A percentile compares a stretch with the other conserved stretches of the same genome.
Evolutionary conservation across 1,140 invertebrate species (phyloP).

Genomic region (Cyphomyrmex costatus): DNA sequence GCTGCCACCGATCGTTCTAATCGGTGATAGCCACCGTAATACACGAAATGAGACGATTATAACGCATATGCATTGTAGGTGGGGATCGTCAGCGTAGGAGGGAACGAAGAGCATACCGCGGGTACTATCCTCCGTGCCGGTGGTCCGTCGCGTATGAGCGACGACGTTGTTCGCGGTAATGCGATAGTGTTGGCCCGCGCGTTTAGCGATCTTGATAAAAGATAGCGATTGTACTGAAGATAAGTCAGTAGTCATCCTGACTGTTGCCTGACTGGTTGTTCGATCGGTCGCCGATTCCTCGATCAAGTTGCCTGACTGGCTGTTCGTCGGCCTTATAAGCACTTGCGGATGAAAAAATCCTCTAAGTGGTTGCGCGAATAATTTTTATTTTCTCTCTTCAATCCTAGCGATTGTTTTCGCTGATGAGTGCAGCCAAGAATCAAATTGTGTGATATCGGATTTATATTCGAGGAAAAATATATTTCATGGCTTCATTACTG

Average conservation of each 20-base stretch:
- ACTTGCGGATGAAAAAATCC: neutral
- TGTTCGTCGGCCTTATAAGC: neutral
- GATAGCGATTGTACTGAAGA: conserved; percentile 83
- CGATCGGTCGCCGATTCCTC: neutral
- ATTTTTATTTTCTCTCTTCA: neutral
- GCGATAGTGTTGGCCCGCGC: conserved; percentile 83
- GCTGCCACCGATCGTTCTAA: conserved; percentile 49
- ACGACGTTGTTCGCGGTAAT: conserved; percentile 81
- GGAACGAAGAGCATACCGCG: conserved; percentile 65
- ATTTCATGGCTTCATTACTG: neutral
- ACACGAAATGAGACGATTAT: conserved; percentile 58
- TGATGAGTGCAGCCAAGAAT: neutral
- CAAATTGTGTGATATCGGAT: neutral
- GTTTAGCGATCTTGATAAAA: conserved; percentile 85
- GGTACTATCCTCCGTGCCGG: conserved; percentile 71
- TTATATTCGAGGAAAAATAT: neutral
- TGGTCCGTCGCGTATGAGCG: conserved; percentile 71
- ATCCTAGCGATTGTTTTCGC: neutral
- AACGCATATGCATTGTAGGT: conserved; percentile 73
- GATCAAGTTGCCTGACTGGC: conserved; percentile 57
- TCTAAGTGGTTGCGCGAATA: neutral
- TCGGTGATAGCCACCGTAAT: conserved; percentile 35
- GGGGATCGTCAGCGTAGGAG: conserved; percentile 62
- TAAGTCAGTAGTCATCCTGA: conserved; percentile 79
- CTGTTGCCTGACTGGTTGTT: conserved; percentile 60